A percentile compares a stretch with the other conserved stretches of the same genome.
These are phyloP conservation scores for Drosophila takahashii DNA, from an alignment of 1,140 invertebrate species.

Conservation along the genomic window DNA sequence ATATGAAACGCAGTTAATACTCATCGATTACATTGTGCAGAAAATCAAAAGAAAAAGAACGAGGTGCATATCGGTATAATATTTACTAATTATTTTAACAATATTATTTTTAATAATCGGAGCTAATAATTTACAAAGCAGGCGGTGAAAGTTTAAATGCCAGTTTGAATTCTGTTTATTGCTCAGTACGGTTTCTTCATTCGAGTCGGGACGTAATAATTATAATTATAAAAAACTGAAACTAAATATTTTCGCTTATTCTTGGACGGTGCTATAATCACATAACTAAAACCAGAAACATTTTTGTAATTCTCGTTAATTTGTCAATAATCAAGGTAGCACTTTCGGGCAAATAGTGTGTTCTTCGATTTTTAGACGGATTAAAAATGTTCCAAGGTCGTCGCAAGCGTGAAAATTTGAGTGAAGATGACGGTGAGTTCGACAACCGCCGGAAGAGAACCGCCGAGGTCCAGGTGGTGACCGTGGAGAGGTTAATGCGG, in stretches of 20 bases:
- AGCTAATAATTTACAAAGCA: neutral
- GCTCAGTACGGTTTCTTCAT: neutral
- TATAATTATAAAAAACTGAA: neutral
- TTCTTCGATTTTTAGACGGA: neutral
- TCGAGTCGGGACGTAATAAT: neutral
- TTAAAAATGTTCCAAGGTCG: neutral
- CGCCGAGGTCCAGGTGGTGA: neutral
- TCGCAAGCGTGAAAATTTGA: neutral
- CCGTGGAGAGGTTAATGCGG: slow-evolving; percentile 19
- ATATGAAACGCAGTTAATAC: too few species aligned
- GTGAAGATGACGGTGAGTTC: neutral
- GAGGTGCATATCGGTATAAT: too few species aligned
- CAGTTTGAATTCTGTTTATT: neutral
- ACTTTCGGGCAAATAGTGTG: too few species aligned
- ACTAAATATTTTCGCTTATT: too few species aligned
- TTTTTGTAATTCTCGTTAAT: too few species aligned
- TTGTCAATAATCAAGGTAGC: too few species aligned
- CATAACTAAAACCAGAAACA: too few species aligned
- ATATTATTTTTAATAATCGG: too few species aligned
- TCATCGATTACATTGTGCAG: too few species aligned
- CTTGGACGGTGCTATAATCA: neutral
- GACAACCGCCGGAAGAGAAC: neutral
- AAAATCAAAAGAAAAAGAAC: too few species aligned
- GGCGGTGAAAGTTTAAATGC: neutral
- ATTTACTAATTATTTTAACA: too few species aligned